A percentile compares a stretch with the other conserved stretches of the same genome.
Conservation (phyloP, 2,797 vertebrate genomes). For the Intellagama lesueurii region DNA sequence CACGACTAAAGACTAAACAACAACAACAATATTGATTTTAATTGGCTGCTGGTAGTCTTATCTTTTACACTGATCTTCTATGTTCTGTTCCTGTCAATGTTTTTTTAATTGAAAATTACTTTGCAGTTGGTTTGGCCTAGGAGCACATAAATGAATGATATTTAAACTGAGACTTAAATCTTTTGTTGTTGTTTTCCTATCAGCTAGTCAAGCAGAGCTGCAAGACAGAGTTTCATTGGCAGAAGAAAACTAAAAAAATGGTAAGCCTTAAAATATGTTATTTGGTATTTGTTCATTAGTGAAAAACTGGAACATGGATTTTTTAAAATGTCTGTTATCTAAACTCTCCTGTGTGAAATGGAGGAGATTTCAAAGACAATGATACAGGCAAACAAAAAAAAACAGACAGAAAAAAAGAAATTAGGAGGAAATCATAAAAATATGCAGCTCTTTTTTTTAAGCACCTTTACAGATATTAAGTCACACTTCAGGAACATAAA, state of each 20-base stretch:
- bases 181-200: background rate
- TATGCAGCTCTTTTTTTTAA: background rate
- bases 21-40: too few relatives aligned
- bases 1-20: too few relatives aligned
- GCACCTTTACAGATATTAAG: background rate
- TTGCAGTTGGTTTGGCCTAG: background rate
- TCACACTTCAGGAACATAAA: background rate
- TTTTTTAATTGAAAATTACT: background rate
- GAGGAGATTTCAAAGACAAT: too few relatives aligned
- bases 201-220: background rate
- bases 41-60: background rate
- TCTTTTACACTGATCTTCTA: background rate
- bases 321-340: background rate
- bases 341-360: background rate
- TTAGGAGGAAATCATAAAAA: background rate
- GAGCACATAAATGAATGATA: background rate
- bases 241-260: background rate
- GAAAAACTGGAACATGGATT: too few relatives aligned
- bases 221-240: background rate
- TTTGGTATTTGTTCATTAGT: background rate
- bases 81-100: background rate
- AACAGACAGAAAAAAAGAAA: background rate
- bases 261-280: constrained; percentile 5
- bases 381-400: too few relatives aligned
- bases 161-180: background rate